Evolutionary conservation across 2,888 invertebrate genomes (phyloP).

Genomic region (Nematopogon swammerdamellus): DNA sequence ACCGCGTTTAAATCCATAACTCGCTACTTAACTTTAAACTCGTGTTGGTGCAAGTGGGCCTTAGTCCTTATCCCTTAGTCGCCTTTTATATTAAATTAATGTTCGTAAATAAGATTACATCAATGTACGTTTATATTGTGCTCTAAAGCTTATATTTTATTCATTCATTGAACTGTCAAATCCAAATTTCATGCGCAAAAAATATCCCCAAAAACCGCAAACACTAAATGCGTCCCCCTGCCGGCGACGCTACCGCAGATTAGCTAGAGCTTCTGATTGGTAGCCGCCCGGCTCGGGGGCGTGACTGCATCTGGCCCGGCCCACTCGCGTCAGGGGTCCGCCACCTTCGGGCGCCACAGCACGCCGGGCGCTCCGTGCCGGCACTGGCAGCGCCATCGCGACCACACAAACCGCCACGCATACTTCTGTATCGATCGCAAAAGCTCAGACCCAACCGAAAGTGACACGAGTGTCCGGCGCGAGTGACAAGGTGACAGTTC

Average conservation of each 20-base stretch:
- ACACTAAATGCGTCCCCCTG: not conserved
- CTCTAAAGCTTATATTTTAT: too few species aligned
- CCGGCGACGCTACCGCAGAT: not conserved
- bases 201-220: too few species aligned
- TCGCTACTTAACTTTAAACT: too few species aligned
- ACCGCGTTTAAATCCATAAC: too few species aligned
- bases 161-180: too few species aligned
- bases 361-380: conserved; percentile 46
- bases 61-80: too few species aligned
- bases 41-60: too few species aligned
- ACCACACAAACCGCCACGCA: not conserved
- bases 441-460: not conserved
- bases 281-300: conserved; percentile 23
- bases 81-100: too few species aligned
- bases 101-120: too few species aligned
- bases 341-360: conserved; percentile 35
- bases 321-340: conserved; percentile 39
- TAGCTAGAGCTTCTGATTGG: conserved; percentile 30
- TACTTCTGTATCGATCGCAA: not conserved
- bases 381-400: conserved; percentile 40
- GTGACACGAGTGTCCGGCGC: not conserved
- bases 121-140: too few species aligned
- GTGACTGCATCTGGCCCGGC: conserved; percentile 32
- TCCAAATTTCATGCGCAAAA: too few species aligned
- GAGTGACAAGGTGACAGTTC: too few species aligned